phyloP scores from a whole-genome alignment of 2,888 invertebrate genomes.

The Cerastis leucographa region DNA sequence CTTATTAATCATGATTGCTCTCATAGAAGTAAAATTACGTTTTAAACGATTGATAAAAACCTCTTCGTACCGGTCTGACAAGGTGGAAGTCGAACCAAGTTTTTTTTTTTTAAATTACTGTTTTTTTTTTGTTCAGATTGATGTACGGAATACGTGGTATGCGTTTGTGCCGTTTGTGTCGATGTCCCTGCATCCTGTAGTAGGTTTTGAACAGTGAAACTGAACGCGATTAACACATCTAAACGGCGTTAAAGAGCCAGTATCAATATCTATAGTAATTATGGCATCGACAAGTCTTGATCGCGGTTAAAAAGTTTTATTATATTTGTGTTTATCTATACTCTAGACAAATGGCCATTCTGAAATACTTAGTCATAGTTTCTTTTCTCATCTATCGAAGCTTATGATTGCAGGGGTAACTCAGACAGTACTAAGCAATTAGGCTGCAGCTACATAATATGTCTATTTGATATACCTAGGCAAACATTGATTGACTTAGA shows the following conservation, averaged over 20 bases:
- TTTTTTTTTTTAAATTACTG: too few species aligned
- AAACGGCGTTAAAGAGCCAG: not conserved
- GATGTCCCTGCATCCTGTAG: too few species aligned
- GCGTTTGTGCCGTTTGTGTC: too few species aligned
- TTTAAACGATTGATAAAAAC: not conserved
- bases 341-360: not conserved
- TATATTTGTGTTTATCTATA: not conserved
- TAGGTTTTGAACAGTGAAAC: not conserved
- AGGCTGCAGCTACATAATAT: not conserved
- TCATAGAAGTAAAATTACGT: too few species aligned
- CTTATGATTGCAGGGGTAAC: slow-evolving; percentile 2
- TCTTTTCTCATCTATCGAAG: not conserved
- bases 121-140: too few species aligned
- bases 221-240: not conserved
- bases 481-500: slow-evolving; percentile 25
- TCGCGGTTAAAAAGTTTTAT: not conserved
- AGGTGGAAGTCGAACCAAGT: not conserved
- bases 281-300: not conserved
- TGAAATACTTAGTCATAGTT: not conserved
- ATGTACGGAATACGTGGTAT: too few species aligned
- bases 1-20: too few species aligned
- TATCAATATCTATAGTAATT: not conserved
- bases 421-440: slow-evolving; percentile 22
- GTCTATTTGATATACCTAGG: slow-evolving; percentile 19
- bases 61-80: not conserved